Base-by-base conservation (phyloP, 37 sponge, comb jelly and placozoan genomes). In the Geodia barretti region DNA sequence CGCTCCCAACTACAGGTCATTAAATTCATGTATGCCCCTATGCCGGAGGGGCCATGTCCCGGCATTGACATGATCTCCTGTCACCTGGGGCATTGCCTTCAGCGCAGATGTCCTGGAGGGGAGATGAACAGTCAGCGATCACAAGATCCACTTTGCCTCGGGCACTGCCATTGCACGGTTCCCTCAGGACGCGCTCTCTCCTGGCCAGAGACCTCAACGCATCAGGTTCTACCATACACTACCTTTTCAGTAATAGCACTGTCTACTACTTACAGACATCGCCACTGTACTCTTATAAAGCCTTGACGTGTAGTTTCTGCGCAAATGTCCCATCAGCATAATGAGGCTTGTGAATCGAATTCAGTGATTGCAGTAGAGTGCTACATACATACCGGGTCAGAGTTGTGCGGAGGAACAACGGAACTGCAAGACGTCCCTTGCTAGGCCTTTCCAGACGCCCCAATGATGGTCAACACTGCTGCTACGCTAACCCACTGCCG, bases 51-150 rank as follows among this genome's bases (percentile, higher is more conserved):
- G 88, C 95, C 69, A 99, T 64, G 63, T 99, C 1, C 99, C 99
- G 17, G 95, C 97, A 23, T 87, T 99, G n/a, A 99, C 96, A 98
- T 70, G 82, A 78, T 32, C 86, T 98, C 29, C 90, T 98, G 21
- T 7, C 68, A 1, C 79, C 85, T 97, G 95, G 95, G 90, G 17
- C 33, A 82, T 97, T 1, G 85, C 91, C 8, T 80, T 98, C 68
- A 93, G 95, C 32, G 47, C 58, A 35, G 79, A 85, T 34, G 83
- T 83, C 3, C 81, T 90, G 77, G 86, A 89, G 69, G 97, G 97
- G 24, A 88, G 92, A 39, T 83, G 90, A 41, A 8, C 32, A 1
- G 28, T 97, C 0, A 88, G 62, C 2, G 86, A 74, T 54, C 86
- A 64, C 64, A 60, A 29, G 0, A 75, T 93, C 25, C 42, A 65